Evolutionary conservation across 2,888 invertebrate species (phyloP), one percentile per base, ranked within the genome.

Genomic region (Corbicula japonica): DNA sequence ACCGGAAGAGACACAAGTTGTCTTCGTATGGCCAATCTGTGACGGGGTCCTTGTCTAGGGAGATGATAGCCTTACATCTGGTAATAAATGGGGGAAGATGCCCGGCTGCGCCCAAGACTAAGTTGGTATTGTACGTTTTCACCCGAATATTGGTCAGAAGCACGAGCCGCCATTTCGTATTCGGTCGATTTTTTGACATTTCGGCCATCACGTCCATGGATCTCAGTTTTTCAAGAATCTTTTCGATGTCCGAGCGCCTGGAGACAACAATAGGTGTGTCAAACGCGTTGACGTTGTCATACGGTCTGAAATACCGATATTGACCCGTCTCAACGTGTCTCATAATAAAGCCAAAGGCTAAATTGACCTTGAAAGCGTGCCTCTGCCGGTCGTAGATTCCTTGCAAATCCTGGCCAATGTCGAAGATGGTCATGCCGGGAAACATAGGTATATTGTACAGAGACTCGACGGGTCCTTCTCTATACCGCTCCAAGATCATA

Each of bases 341-440:
- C 56, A 73, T 56, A 35, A 73, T 73, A n/a, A 62, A 56, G 3
- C 73, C 73, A 21, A 73, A 73, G 1, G 63, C 10, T n/a, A 73
- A 28, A 50, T 73, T 73, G 18, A 73, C 34, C n/a, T 65, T 63
- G 44, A 73, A 73, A 30, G 73, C 73, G 73, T 73, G 73, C n/a
- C 38, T 54, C 46, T 66, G 72, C n/a, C 63, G 73, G 35, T 66
- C 50, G 58, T 73, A 73, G 21, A 73, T 73, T 4, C 60, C 73
- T 18, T 66, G 56, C 1, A 58, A 28, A 8, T 56, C 56, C 21
- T 65, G 41, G 30, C 58, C 58, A 12, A 66, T 65, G 35, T 73
- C 62, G 21, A 4, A 21, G 3, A 66, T 28, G n/a, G 48, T 48
- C 52, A 66, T 68, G n/a, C 52, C 74, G 38, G 60, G 50, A 28